Conservation (phyloP, 2,797 vertebrate genomes). For the Sebastes itinus region DNA sequence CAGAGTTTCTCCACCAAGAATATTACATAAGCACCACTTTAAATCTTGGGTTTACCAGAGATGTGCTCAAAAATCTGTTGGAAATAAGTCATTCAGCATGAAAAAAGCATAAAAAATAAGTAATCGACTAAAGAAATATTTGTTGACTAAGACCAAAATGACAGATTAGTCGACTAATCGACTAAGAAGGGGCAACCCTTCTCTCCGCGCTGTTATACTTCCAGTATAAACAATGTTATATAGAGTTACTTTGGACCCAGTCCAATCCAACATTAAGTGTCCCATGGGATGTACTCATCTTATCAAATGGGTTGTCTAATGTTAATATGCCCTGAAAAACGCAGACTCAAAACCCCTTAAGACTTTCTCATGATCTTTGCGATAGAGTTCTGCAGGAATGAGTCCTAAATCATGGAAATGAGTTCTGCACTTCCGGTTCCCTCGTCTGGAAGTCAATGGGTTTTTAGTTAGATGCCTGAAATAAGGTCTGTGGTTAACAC, state of each 20-base stretch:
- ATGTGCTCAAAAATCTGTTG: too few relatives aligned
- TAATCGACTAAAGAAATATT: background rate
- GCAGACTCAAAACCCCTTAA: background rate
- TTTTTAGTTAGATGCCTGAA: background rate
- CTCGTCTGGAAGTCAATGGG: background rate
- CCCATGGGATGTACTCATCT: background rate
- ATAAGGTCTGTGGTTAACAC: too few relatives aligned
- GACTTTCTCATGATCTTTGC: background rate
- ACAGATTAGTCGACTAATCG: background rate
- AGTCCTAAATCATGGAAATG: background rate
- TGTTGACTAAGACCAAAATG: background rate
- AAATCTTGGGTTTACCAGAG: too few relatives aligned
- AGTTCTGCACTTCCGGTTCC: background rate
- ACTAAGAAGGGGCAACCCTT: background rate
- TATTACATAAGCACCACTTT: too few relatives aligned
- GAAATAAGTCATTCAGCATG: too few relatives aligned
- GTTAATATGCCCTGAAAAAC: background rate
- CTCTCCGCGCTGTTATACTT: background rate
- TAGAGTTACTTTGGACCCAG: background rate
- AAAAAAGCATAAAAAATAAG: too few relatives aligned
- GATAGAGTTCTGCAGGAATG: background rate
- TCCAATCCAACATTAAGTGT: slow-evolving; percentile 5
- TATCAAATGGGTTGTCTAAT: slow-evolving; percentile 9
- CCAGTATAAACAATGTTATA: slow-evolving; percentile 2
- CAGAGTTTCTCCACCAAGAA: too few relatives aligned